Evolutionary conservation across 2,797 vertebrate genomes (phyloP), one percentile per base, ranked within the genome.

Genomic region (Smutsia gigantea): DNA sequence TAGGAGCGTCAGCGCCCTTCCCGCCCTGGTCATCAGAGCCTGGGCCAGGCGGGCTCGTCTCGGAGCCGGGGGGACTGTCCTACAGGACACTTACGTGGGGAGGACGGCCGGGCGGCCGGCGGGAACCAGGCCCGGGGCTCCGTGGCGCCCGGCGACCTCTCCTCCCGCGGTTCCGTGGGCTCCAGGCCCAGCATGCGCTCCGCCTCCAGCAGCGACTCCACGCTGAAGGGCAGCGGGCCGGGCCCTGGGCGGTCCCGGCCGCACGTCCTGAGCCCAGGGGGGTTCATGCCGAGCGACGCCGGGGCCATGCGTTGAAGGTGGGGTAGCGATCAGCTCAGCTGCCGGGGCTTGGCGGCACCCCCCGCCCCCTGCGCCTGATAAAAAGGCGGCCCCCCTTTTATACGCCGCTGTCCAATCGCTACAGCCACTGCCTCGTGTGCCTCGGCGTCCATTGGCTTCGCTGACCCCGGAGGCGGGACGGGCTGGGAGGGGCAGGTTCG

Each of bases 171-270:
- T 51, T 63, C 61, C 25, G 61, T 10, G 18, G 83, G 31, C 71
- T 77, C 21, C 92, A 94, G 75, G 96, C 39, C 97, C 90, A 81
- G 96, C 46, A 98, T 97, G 96, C 98, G 97, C 97, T 99, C 98
- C 2, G 99, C 98, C 94, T 99, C 99, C 88, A 99, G 98, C 90
- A 83, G 90, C 17, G 99, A 99, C 34, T 99, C 99, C 93, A 99
- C 99, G 55, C 99, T 99, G 97, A 99, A 99, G 39, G 99, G 98
- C 85, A 99, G 98, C 42, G 71, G 98, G 98, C 88, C 51, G 2
- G 79, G n/a, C 71, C 55, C 88, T 7, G 59, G 69, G 42, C 39
- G 27, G 78, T 18, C 92, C 66, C 97, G 97, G 96, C 98, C 95
- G 66, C 97, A 98, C 57, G 98, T 98, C 98, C 99, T 98, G 92